Conservation (phyloP, 2,113 vertebrate species). For the Irena cyanogastra region DNA sequence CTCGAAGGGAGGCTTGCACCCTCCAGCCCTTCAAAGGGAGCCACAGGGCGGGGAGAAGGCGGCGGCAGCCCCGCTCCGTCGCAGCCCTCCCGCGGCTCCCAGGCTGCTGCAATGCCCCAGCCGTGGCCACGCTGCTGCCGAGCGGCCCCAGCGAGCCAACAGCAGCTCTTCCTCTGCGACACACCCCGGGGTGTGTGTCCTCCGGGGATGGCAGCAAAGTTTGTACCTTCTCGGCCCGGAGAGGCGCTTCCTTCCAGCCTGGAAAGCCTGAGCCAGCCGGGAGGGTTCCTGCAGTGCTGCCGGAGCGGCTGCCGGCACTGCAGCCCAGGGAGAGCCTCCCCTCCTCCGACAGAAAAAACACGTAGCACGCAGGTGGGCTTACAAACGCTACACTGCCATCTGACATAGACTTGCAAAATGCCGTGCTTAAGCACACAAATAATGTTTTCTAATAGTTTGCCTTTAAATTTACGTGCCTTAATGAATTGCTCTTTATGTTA, state of each 20-base stretch:
- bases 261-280: background rate
- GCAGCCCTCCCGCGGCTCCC: background rate
- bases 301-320: background rate
- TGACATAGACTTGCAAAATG: background rate
- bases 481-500: background rate
- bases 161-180: background rate
- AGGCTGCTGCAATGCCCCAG: background rate
- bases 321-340: background rate
- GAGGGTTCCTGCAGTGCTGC: background rate
- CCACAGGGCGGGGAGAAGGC: rapidly evolving
- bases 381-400: rapidly evolving
- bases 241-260: background rate
- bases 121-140: rapidly evolving
- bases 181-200: too few species aligned
- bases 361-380: background rate
- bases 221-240: background rate
- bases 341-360: background rate
- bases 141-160: background rate
- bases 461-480: background rate
- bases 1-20: background rate
- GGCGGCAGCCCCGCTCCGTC: rapidly evolving
- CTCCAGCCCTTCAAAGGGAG: background rate
- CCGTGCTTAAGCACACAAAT: background rate
- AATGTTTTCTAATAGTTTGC: background rate
- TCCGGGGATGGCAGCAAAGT: background rate